Evolutionary conservation across 1,140 invertebrate species (phyloP), one percentile per base, ranked within the genome.

Genomic region (Sminthurides bifidus): DNA sequence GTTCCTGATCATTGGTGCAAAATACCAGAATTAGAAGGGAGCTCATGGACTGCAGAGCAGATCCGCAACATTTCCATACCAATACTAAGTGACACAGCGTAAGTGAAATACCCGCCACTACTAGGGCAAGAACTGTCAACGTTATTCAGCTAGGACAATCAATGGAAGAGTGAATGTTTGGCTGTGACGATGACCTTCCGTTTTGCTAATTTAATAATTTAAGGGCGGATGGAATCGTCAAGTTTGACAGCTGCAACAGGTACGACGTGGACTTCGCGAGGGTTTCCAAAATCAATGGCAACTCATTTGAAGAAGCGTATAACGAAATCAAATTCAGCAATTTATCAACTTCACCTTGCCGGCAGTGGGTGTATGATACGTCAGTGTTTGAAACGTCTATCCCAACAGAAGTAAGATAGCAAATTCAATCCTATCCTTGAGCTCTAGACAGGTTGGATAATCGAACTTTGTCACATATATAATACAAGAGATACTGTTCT

Each of bases 1-100:
- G 64, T 65, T 43, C 68, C 68, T 1, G 66, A 68, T 3, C 68
- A 69, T 44, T 67, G 66, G 66, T 69, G 68, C 27, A 19, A 54
- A 29, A 60, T 66, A 6, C 58, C 58, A 4, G 60, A 65, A 12
- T 29, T 67, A 21, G 33, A 24, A 12, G 12, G 8, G 6, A 48
- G 24, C 24, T 48, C 46, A 8, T 65, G 67, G 56, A 64, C 58
- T 10, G 12, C 54, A 2, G 53, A 54, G 0, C 51, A 63, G 61
- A 61, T 61, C 12, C 58, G 59, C 30, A 43, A 53, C 8, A 49
- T 65, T 30, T 57, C 60, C n/a, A 63, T 64, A 43, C 64, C 64
- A 2, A 51, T 15, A 49, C 8, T 21, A 43, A n/a, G n/a, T n/a
- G n/a, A n/a, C n/a, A n/a, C 2, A 3, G 57, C 45, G 33, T 21